These are phyloP conservation scores for Limnephilus auricula DNA, from an alignment of 2,888 invertebrate genomes.

Conservation along the genomic window DNA sequence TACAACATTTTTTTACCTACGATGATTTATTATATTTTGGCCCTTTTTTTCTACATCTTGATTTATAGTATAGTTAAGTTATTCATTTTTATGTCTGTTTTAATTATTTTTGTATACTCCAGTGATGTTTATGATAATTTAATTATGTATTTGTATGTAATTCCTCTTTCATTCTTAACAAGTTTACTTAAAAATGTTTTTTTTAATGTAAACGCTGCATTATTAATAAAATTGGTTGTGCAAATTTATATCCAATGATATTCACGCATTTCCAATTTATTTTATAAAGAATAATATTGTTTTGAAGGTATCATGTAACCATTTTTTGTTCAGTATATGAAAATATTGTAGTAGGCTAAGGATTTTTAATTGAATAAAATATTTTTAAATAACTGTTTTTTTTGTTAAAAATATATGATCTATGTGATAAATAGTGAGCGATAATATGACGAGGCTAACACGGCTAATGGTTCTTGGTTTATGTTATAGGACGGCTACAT, in stretches of 20 bases:
- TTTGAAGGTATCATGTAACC: conserved; percentile 3
- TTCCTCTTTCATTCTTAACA: conserved; percentile 17
- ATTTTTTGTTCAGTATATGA: conserved; percentile 14
- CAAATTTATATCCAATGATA: background rate
- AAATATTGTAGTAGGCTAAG: conserved; percentile 4
- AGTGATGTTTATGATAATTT: conserved; percentile 26
- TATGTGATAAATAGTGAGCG: no score
- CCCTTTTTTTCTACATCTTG: background rate
- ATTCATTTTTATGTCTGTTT: background rate
- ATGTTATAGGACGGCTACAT: no score
- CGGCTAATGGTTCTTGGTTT: no score
- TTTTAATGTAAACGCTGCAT: conserved; percentile 41
- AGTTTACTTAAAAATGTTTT: conserved; percentile 41
- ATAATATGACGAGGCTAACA: no score
- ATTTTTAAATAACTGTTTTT: conserved; percentile 23
- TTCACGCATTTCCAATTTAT: background rate
- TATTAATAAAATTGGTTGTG: background rate
- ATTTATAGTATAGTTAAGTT: background rate
- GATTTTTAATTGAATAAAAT: conserved; percentile 31
- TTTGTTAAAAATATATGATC: background rate
- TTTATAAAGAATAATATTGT: background rate
- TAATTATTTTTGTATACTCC: background rate
- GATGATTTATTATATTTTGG: background rate
- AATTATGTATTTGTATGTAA: background rate
- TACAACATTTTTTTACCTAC: background rate